Evolutionary conservation across 2,888 invertebrate species (phyloP).

Genomic region (Netelia fuscicornis): DNA sequence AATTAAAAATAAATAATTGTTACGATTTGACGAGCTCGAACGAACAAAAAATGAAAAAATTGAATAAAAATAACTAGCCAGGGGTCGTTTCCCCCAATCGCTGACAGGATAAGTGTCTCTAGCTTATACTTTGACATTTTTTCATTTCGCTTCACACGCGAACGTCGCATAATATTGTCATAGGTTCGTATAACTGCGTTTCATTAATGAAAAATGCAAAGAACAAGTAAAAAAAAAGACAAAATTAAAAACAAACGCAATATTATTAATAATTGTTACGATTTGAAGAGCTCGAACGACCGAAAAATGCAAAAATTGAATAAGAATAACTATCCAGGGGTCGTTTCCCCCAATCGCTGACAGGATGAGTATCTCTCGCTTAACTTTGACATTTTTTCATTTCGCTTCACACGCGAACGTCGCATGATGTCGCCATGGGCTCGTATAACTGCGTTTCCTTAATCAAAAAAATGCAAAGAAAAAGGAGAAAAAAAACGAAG

Average conservation of each 20-base stretch:
- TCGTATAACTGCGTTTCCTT: slow-evolving; percentile 76
- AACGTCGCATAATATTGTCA: slow-evolving; percentile 72
- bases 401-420: slow-evolving; percentile 71
- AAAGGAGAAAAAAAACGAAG: slow-evolving; percentile 2
- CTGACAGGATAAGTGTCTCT: slow-evolving; percentile 54
- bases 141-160: slow-evolving; percentile 66
- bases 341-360: slow-evolving; percentile 68
- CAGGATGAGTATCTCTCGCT: slow-evolving; percentile 41
- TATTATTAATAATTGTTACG: background rate
- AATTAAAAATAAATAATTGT: background rate
- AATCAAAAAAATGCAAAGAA: background rate
- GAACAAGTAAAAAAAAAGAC: too few species aligned
- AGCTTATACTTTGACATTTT: slow-evolving; percentile 18
- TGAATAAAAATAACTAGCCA: background rate
- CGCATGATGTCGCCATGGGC: slow-evolving; percentile 71
- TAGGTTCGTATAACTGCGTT: slow-evolving; percentile 77
- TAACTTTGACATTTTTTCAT: slow-evolving; percentile 30
- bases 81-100: slow-evolving; percentile 69
- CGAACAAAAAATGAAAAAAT: slow-evolving; percentile 8
- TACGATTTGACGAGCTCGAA: slow-evolving; percentile 11
- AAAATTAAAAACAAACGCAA: too few species aligned
- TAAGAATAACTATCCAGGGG: slow-evolving; percentile 41
- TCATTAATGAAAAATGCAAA: slow-evolving; percentile 14
- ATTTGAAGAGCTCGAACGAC: slow-evolving; percentile 18
- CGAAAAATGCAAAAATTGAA: background rate